Evolutionary conservation across 92 coral and sea anemone genomes (phyloP).

Genomic region (Heliopora coerulea): DNA sequence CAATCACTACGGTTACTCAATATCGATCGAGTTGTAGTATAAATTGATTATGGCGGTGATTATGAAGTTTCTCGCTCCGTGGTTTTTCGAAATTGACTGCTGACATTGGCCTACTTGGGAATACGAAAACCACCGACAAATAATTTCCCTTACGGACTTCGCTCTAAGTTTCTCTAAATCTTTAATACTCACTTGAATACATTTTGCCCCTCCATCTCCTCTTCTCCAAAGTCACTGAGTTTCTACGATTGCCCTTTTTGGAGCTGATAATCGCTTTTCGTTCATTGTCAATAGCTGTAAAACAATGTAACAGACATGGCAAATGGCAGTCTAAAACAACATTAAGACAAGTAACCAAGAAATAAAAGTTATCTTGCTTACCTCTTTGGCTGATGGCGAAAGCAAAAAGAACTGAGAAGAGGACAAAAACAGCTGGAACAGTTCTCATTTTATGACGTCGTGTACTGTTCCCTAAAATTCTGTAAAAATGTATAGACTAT

Average conservation of each 20-base stretch:
- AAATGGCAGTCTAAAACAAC: too few relatives aligned
- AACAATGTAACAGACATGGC: too few relatives aligned
- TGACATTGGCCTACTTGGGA: too few relatives aligned
- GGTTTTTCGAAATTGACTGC: too few relatives aligned
- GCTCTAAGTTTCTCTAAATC: too few relatives aligned
- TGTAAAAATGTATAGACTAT: not conserved
- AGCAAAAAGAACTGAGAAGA: constrained; percentile 16
- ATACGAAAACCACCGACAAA: too few relatives aligned
- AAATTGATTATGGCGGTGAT: too few relatives aligned
- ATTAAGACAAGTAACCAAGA: too few relatives aligned
- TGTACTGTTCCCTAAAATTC: not conserved
- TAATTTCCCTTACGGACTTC: too few relatives aligned
- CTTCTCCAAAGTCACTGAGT: not conserved
- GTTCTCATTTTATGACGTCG: constrained; percentile 18
- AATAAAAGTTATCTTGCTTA: not conserved
- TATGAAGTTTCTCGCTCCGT: too few relatives aligned
- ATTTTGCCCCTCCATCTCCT: constrained; percentile 36
- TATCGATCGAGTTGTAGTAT: too few relatives aligned
- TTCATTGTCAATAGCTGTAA: not conserved
- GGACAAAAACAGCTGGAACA: constrained; percentile 1
- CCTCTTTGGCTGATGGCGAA: constrained; percentile 20
- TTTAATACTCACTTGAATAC: constrained; percentile 33
- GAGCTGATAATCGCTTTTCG: constrained; percentile 14
- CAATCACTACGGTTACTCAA: too few relatives aligned
- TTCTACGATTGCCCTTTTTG: not conserved